Base-by-base conservation (phyloP, 2,113 vertebrate species). In the Erinaceus europaeus region DNA sequence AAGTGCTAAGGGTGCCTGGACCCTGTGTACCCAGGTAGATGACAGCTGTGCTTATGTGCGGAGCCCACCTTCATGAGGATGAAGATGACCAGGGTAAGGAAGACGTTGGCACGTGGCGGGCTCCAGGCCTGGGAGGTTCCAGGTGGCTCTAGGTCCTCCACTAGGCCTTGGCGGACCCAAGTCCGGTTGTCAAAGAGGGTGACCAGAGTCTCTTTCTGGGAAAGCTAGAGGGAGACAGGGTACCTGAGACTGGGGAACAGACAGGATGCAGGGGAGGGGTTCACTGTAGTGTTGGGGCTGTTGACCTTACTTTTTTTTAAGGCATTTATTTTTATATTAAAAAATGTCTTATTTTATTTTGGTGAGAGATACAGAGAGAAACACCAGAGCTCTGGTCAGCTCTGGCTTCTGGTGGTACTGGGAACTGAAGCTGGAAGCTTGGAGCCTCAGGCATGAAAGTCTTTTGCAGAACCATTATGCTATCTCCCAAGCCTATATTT, bases 181-280 rank as follows among this genome's bases (percentile, higher is more conserved):
- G 99, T 99, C 87, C 98, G 97, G 93, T 99, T 99, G 96, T 99
- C 99, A 36, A 99, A 98, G 42, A 99, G 96, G 0, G 99, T 99
- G 90, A 99, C 98, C 94, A 99, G 96, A 0, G 98, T 98, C 90
- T 99, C 99, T 93, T 98, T 99, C 97, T 99, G 99, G 11, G 99
- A 99, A 55, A 99, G 98, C 99, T 99, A 91, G 29, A 62, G 52
- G 64, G 34, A 62, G 74, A 88, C 11, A 85, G 40, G 55, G 36
- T 48, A 21, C 40, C 29, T 89, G 48, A 92, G 72, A 9, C 52
- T 27, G 7, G 55, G 74, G 15, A 44, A 67, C 55, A 53, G 25
- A 34, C 6, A 53, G 61, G 9, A 42, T 2, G n/a, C 42, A 59
- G 38, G 32, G 73, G 72, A 74, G 69, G 64, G 75, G 40, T 32